Evolutionary conservation across 2,888 invertebrate species (phyloP), one percentile per base, ranked within the genome.

Genomic region (Drosophila mimica): DNA sequence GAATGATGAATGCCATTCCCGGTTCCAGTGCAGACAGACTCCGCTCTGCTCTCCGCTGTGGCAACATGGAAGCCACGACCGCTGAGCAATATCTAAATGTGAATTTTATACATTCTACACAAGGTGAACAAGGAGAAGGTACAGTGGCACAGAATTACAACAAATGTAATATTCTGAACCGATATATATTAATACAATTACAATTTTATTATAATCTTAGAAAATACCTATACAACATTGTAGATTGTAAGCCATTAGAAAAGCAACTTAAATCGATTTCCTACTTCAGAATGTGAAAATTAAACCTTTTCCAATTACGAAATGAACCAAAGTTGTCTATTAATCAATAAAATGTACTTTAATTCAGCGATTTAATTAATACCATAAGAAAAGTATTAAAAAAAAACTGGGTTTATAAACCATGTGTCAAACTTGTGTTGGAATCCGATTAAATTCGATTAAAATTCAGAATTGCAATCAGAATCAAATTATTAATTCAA

Each of bases 31-130:
- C 38, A 56, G 38, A 49, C 69, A 38, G 56, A 54, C 63, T 63
- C 40, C 13, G 17, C 36, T 54, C 38, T 28, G 25, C 25, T 25
- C 40, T 56, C 20, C 28, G 46, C 15, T 46, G 17, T 43, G 64
- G 70, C 67, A 80, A 69, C 75, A 75, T 80, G 75, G 77, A 76
- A 76, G 79, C 73, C 71, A 69, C 69, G 68, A 61, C 63, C 71
- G 66, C 70, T 70, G 70, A 77, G 71, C 70, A 72, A 76, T 70
- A 74, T 79, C 85, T 76, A 84, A 85, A 84, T 87, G 80, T 84
- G 87, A 82, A 82, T 84, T 86, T 84, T 83, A 84, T 83, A 76
- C 80, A 86, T 84, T 84, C 82, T 86, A 77, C 72, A 83, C 76
- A 83, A 84, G 82, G 80, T 74, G 79, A 79, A 64, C 60, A 76